phyloP scores from a whole-genome alignment of 2,113 vertebrate genomes.

The Tragelaphus scriptus region DNA sequence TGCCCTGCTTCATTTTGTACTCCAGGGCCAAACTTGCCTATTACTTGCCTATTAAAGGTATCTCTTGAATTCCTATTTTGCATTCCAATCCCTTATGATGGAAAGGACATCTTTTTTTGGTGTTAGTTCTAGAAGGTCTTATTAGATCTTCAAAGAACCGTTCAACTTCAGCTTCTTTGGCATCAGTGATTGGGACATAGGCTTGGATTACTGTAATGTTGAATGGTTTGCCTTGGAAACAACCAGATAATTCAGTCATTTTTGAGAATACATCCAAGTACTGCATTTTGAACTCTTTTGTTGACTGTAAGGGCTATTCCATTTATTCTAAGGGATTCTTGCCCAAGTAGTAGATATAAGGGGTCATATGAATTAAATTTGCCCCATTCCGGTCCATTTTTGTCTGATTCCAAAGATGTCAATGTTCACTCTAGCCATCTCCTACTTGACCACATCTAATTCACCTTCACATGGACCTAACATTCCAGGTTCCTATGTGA shows the following conservation, averaged over 20 bases:
- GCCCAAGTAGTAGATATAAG: background rate
- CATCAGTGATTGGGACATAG: background rate
- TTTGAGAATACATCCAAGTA: background rate
- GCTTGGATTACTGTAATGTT: background rate
- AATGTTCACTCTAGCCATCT: background rate
- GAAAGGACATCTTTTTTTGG: background rate
- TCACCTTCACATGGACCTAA: background rate
- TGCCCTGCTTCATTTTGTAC: background rate
- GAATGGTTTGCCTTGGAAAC: background rate
- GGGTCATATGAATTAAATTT: background rate
- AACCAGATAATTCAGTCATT: background rate
- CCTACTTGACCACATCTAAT: background rate
- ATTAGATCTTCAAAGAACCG: background rate
- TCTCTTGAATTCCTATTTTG: background rate
- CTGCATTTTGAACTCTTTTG: background rate
- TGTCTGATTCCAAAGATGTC: rapidly evolving
- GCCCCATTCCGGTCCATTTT: background rate
- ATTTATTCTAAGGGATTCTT: background rate
- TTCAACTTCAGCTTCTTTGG: background rate
- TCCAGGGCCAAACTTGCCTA: background rate
- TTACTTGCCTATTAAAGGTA: background rate
- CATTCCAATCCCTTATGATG: background rate
- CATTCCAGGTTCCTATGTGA: background rate
- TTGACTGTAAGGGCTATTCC: background rate
- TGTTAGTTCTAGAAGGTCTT: background rate